Base-by-base conservation (phyloP, 1,140 invertebrate genomes). In the Leptinotarsa undecemlineata region DNA sequence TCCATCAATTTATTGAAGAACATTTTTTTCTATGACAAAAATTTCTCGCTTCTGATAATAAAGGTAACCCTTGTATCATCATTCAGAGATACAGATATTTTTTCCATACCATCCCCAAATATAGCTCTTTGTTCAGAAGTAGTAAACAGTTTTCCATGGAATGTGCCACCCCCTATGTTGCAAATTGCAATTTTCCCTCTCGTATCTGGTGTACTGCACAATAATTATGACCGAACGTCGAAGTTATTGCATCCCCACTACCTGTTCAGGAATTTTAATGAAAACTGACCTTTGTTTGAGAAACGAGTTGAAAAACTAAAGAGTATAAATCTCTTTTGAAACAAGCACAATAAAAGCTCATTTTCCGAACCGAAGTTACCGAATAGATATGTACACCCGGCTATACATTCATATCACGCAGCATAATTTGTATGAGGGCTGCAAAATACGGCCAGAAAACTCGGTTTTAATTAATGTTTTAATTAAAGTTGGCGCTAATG, bases 391-490 rank as follows among this genome's bases (percentile, higher is more conserved):
- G 14, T 57, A 17, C n/a, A 57, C 0, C 51, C n/a, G 2, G n/a
- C 63, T 66, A 33, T 66, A 66, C 20, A 66, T 33, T 66, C 63
- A 21, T 23, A 21, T 66, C 63, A 66, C 63, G 63, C 13, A 66
- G 19, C 20, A 33, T 33, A 23, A 33, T 33, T 66, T 26, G 51
- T 57, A 57, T 48, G 48, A 70, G 51, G 47, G n/a, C 19, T n/a
- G 51, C 26, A 13, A 48, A 51, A 70, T 21, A 23, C 51, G 47
- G 23, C 21, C 42, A 51, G 42, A 51, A 48, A 70, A 57, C 19
- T 70, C 48, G 47, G 42, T 70, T 47, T 47, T 48, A 51, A 57
- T 70, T 70, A 48, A 70, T 57, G 19, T 70, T 51, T 23, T 70
- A 57, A 70, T 51, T 57, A 48, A 70, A 57, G 51, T 70, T 70